phyloP scores from a whole-genome alignment of 2,113 vertebrate genomes.

The Vidua chalybeata region DNA sequence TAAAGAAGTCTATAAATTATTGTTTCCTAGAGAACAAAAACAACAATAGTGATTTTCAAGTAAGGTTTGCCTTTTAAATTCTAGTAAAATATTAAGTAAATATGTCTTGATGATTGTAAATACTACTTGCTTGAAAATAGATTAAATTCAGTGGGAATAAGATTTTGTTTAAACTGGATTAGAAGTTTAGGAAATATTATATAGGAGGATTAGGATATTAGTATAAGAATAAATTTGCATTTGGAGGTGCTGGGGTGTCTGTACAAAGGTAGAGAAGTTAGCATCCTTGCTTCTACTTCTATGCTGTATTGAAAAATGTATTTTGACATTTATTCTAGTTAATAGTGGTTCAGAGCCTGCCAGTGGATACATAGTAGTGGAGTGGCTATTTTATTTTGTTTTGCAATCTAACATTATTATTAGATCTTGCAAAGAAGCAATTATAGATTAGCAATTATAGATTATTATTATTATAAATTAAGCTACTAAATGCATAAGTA shows the following conservation, averaged over 20 bases:
- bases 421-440: not conserved
- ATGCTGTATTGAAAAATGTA: not conserved
- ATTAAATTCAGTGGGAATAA: slow-evolving; percentile 7
- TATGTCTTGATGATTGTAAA: not conserved
- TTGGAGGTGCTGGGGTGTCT: not conserved
- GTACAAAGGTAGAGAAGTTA: not conserved
- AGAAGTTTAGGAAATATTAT: not conserved
- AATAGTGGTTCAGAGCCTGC: not conserved
- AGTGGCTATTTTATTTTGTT: not conserved
- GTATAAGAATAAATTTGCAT: slow-evolving; percentile 28
- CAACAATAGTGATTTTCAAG: not conserved
- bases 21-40: not conserved
- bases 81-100: slow-evolving; percentile 17
- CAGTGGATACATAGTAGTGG: not conserved
- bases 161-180: not conserved
- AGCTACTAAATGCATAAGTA: not conserved
- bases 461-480: not conserved
- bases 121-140: not conserved
- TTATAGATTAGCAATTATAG: not conserved
- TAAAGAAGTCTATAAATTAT: not conserved
- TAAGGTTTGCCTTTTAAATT: slow-evolving; percentile 14
- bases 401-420: not conserved
- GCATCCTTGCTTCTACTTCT: not conserved
- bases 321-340: not conserved
- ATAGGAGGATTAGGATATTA: not conserved